Evolutionary conservation across 2,888 invertebrate species (phyloP), one percentile per base, ranked within the genome.

Genomic region (Himalopsyche anomala): DNA sequence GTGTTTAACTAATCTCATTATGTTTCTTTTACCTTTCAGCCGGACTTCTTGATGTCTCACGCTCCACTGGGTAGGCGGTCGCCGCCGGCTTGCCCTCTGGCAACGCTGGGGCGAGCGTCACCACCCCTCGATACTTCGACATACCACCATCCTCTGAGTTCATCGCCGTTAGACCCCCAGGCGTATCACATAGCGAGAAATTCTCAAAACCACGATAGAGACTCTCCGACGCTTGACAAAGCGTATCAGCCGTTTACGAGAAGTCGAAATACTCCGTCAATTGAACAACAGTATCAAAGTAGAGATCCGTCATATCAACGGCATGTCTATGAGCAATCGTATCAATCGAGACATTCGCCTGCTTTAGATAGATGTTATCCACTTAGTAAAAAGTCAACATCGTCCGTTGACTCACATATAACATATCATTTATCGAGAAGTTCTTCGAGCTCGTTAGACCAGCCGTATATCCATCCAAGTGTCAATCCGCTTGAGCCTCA

Each of bases 51-150:
- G 83, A 86, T 86, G 86, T 86, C 86, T 38, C 86, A 86, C 86
- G 86, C 80, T 2, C 86, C 84, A 5, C 80, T 88, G 85, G 89
- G 89, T 83, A 91, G 92, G 88, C 91, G 91, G 87, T 90, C 91
- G 87, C 92, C 92, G 87, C 91, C 92, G 89, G 92, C 92, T 81
- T 95, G 95, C 90, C 95, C 95, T 85, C 91, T 95, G 90, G 94
- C 94, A 87, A 94, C 94, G 88, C 91, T 94, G 89, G 94, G 94
- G 69, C 92, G 94, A 87, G 92, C 92, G 87, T 92, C 92, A 82
- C 92, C 92, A 45, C 92, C 92, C 5, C 85, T 87, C 19, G 87
- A 87, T 51, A 85, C 87, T 15, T 82, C 86, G 54, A 83, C 85
- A 15, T 89, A 89, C 87, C 89, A 89, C 55, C 89, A 87, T 83